Base-by-base conservation (phyloP, 2,888 invertebrate species). In the Malachius bipustulatus region DNA sequence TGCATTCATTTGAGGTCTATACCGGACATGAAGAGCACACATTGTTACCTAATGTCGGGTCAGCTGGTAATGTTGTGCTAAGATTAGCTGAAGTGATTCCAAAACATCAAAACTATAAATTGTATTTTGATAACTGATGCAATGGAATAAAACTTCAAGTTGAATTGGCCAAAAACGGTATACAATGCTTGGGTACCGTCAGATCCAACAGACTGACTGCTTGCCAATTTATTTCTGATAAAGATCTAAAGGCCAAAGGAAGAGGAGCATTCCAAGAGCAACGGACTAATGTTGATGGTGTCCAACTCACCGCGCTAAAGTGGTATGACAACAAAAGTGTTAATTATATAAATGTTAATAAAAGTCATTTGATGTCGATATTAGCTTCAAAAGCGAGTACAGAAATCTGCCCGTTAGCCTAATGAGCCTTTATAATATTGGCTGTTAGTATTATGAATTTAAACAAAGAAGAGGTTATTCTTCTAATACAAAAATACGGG, bases 81-180 rank as follows among this genome's bases (percentile, higher is more conserved):
- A 6, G n/a, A 19, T 19, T 19, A n/a, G 24, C 24, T n/a, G 24
- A 19, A n/a, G 24, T 19, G n/a, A 19, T 19, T 19, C 24, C 24
- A 19, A 19, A 19, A 19, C 24, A 19, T 19, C 24, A 19, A n/a
- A 19, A 19, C n/a, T 19, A 19, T 19, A 19, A 19, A n/a, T n/a
- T 6, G n/a, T 19, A 19, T 19, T 19, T 19, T 19, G 24, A 19
- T 8, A 19, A 19, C 24, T 19, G 24, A n/a, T 19, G 6, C 6
- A 19, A n/a, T 19, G 24, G 24, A n/a, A 19, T 19, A 8, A 6
- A 19, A 19, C 24, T 19, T 19, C 24, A 19, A 19, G 24, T 19
- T 8, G 24, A 19, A 19, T 19, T 19, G n/a, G 6, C 24, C n/a
- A 19, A 19, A 19, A 19, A 19, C n/a, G 24, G 24, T 19, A 19